These are phyloP conservation scores for Hypomesus transpacificus DNA, from an alignment of 2,113 vertebrate species.

Conservation along the genomic window DNA sequence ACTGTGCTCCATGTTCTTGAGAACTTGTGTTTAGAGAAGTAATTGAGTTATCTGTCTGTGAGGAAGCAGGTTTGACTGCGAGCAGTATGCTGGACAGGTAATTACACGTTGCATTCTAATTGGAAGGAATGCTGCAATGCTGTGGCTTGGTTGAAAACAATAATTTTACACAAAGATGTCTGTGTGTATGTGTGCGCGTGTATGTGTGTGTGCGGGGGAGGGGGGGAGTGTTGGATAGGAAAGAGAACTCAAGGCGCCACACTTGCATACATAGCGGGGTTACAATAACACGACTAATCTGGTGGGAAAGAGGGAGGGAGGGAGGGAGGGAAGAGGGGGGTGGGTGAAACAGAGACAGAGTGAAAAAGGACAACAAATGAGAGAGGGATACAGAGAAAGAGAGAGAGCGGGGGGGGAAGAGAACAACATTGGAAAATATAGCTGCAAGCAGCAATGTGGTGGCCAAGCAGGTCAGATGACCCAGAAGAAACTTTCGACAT, in stretches of 20 bases:
- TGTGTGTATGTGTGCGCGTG: neutral
- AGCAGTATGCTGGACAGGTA: too few relatives aligned
- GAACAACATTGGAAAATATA: too few relatives aligned
- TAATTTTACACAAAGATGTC: neutral
- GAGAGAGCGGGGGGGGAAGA: too few relatives aligned
- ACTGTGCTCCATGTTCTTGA: too few relatives aligned
- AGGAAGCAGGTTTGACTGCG: too few relatives aligned
- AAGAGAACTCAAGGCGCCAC: neutral
- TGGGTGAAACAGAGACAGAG: neutral
- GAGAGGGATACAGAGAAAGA: neutral
- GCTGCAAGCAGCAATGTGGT: too few relatives aligned
- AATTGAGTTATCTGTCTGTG: too few relatives aligned
- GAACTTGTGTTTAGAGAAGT: too few relatives aligned
- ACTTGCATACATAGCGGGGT: neutral
- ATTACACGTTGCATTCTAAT: too few relatives aligned
- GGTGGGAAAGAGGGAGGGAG: neutral
- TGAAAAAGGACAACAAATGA: neutral
- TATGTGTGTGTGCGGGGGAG: neutral
- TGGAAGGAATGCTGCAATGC: neutral
- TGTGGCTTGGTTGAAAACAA: neutral
- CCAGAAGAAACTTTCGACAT: too few relatives aligned
- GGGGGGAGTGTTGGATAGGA: neutral
- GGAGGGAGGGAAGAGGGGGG: neutral
- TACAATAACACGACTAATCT: slow-evolving; percentile 3
- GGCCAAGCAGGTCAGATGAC: too few relatives aligned